Percentiles rank a stretch among this genome's conserved stretches.
These are phyloP conservation scores for Ostrea edulis DNA, from an alignment of 1,140 invertebrate genomes.

Conservation along the genomic window DNA sequence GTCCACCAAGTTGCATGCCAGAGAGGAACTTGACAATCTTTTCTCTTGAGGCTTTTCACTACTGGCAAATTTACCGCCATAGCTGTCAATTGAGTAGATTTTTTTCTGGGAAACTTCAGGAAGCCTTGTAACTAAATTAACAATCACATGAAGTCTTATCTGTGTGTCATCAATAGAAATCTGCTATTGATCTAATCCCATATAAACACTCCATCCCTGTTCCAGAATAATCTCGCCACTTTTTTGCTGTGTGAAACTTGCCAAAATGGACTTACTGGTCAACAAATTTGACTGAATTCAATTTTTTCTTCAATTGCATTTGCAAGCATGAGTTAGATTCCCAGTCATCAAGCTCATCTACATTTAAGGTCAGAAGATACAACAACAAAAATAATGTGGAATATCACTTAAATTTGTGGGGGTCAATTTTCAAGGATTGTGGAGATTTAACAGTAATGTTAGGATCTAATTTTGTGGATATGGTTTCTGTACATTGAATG, in stretches of 20 bases:
- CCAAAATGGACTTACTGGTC: too few species aligned
- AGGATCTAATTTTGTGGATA: too few species aligned
- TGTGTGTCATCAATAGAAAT: not conserved
- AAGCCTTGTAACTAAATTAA: conserved; percentile 21
- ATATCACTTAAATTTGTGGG: too few species aligned
- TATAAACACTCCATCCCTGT: not conserved
- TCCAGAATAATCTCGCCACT: not conserved
- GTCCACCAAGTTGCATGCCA: not conserved
- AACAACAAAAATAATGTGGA: too few species aligned
- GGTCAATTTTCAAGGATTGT: too few species aligned
- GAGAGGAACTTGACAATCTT: not conserved
- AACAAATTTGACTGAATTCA: too few species aligned
- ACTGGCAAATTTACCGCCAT: conserved; percentile 22
- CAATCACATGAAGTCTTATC: not conserved
- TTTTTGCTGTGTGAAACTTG: not conserved
- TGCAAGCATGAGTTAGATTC: too few species aligned
- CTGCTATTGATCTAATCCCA: not conserved
- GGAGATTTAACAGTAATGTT: too few species aligned
- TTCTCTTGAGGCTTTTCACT: not conserved
- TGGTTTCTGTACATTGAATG: too few species aligned
- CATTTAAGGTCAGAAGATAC: too few species aligned
- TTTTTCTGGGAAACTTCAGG: not conserved
- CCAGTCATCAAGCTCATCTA: too few species aligned
- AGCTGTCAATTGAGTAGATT: not conserved
- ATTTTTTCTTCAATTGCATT: too few species aligned